A percentile compares a stretch with the other conserved stretches of the same genome.
phyloP scores from a whole-genome alignment of 2,888 invertebrate genomes.

The Heliothis peltigera region DNA sequence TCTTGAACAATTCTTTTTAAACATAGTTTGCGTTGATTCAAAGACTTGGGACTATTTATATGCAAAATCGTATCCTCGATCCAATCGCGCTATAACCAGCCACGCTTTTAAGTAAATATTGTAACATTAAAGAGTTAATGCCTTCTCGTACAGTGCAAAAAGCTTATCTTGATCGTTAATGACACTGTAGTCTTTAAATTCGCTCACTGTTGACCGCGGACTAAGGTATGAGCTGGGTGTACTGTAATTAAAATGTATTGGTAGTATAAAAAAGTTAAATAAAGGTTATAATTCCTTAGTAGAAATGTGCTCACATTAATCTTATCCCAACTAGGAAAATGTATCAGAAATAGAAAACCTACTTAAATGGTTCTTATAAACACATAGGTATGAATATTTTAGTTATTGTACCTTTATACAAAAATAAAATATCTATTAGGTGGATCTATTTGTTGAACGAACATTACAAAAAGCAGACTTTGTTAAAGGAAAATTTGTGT shows the following conservation, averaged over 20 bases:
- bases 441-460: conserved; percentile 7
- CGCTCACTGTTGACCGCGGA: conserved; percentile 12
- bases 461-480: conserved; percentile 8
- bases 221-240: background rate
- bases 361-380: background rate
- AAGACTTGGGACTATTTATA: conserved; percentile 46
- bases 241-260: background rate
- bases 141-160: conserved; percentile 17
- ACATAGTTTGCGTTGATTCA: conserved; percentile 21
- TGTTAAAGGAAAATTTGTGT: conserved; percentile 11
- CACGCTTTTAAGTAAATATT: conserved; percentile 44
- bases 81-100: conserved; percentile 37
- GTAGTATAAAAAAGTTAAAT: conserved; percentile 1
- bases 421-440: no score
- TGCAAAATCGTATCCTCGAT: conserved; percentile 49
- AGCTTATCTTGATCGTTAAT: conserved; percentile 46
- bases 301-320: no score
- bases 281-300: no score
- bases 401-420: background rate
- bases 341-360: background rate
- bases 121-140: conserved; percentile 47
- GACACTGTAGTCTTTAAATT: conserved; percentile 38
- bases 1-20: conserved; percentile 34
- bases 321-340: background rate
- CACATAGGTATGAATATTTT: background rate